Base-by-base conservation (phyloP, 1,140 invertebrate species). In the Rhopalosiphum padi region DNA sequence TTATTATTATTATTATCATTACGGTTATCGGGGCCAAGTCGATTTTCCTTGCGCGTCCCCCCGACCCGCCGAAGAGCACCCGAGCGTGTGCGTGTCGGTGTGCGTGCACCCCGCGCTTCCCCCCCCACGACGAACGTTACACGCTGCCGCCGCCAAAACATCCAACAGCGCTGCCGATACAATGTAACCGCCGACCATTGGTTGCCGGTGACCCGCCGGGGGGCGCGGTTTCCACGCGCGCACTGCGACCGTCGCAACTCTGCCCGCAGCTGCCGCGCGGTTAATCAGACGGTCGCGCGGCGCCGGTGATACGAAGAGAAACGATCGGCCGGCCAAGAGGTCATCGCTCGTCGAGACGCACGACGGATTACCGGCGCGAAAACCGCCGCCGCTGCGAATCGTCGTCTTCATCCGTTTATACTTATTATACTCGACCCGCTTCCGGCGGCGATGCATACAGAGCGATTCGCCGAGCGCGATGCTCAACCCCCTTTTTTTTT, bases 151-250 rank as follows among this genome's bases (percentile, higher is more conserved):
- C n/a, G n/a, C 23, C n/a, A 89, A 23, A 53, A 23, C 30, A 51
- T 82, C 37, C 90, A 68, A 91, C 55, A 91, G 90, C 53, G 46
- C 46, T 5, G 77, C 91, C 77, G 91, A 51, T 51, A 83, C 91
- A 83, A 83, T 83, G 91, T 92, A 83, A 83, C 91, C 91, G 77
- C 46, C 91, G 91, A 83, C 91, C 91, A 93, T 93, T 93, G 91
- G 91, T 41, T 35, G 82, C 77, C 77, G 22, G 48, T 43, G 77
- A 55, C 48, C 91, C 82, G 48, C 23, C 48, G 82, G 35, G 77
- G 91, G 91, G 91, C 91, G 91, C 46, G 91, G 91, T 85, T 37
- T 86, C 25, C 8, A 22, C 46, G 35, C 1, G 46, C 41, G 60
- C n/a, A 46, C 43, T 46, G 6, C 43, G 43, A 46, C n/a, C 53